Evolutionary conservation across 2,888 invertebrate genomes (phyloP).

Genomic region (Aradus depressus): DNA sequence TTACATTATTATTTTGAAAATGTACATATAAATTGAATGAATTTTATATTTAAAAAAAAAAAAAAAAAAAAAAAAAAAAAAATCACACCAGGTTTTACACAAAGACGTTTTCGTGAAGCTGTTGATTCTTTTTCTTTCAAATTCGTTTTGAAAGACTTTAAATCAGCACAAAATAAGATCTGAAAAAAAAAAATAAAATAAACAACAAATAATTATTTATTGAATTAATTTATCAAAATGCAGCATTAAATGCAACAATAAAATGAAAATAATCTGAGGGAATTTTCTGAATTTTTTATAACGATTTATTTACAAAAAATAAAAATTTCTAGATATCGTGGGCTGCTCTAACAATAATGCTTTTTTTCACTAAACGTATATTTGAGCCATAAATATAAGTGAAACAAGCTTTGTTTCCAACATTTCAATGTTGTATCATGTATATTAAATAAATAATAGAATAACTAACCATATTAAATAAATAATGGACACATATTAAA

Average conservation of each 20-base stretch:
- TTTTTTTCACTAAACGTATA: no score
- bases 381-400: no score
- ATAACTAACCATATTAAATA: no score
- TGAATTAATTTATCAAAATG: not conserved
- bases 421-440: no score
- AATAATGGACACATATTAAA: no score
- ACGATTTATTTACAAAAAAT: no score
- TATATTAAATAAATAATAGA: no score
- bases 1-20: not conserved
- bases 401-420: no score
- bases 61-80: not conserved
- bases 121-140: not conserved
- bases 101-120: not conserved
- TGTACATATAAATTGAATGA: not conserved
- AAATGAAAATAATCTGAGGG: not conserved
- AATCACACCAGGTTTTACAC: not conserved
- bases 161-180: constrained; percentile 70
- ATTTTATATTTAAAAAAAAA: not conserved
- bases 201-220: not conserved
- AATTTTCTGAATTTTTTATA: no score
- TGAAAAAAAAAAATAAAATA: constrained; percentile 37
- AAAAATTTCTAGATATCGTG: no score
- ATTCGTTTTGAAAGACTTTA: constrained; percentile 51
- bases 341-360: no score
- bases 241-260: not conserved